Percentiles rank a stretch among this genome's conserved stretches.
Conservation (phyloP, 2,113 vertebrate genomes). For the Heterochromis multidens region DNA sequence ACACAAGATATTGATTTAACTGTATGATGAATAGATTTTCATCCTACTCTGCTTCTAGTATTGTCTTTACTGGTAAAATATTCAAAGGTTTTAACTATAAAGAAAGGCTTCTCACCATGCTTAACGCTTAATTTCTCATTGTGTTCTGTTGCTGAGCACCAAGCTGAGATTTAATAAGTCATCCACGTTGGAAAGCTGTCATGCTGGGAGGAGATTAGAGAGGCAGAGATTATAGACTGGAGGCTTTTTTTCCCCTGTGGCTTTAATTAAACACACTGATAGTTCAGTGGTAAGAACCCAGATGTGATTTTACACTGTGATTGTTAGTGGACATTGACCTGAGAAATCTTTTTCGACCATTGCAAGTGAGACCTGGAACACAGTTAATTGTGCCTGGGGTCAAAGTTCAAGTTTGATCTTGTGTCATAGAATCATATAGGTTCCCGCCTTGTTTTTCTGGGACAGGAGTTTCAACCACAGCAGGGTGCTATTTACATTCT, state of each 20-base stretch:
- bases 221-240: constrained; percentile 27
- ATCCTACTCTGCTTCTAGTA: background rate
- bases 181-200: constrained; percentile 47
- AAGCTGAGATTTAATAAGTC: constrained; percentile 54
- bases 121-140: constrained; percentile 21
- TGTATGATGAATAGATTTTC: background rate
- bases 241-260: background rate
- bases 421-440: background rate
- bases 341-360: background rate
- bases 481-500: constrained; percentile 45
- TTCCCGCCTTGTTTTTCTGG: background rate
- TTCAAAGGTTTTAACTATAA: background rate
- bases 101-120: constrained; percentile 16
- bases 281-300: constrained; percentile 9
- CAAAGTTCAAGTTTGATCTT: background rate
- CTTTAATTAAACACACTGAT: constrained; percentile 58
- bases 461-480: background rate
- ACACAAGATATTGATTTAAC: background rate
- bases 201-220: constrained; percentile 56
- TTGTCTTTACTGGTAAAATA: background rate
- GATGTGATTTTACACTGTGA: background rate
- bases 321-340: background rate
- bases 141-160: constrained; percentile 38
- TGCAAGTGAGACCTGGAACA: background rate
- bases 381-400: background rate